Conservation (phyloP, 2,888 invertebrate genomes). For the Meliscaeva auricollis region DNA sequence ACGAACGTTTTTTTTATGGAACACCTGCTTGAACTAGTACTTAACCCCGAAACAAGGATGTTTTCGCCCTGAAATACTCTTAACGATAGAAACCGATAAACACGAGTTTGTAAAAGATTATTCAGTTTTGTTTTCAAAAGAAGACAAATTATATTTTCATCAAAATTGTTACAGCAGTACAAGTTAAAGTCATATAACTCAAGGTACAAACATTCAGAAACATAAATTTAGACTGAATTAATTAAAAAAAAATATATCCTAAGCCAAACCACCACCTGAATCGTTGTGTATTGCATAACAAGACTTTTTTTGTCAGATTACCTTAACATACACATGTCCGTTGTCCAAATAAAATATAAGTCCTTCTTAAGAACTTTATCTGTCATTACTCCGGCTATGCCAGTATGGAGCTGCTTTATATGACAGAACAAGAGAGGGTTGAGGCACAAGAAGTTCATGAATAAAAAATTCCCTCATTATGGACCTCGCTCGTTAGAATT, state of each 20-base stretch:
- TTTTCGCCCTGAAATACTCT: no score
- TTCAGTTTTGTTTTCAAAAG: no score
- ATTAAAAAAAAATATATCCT: not conserved
- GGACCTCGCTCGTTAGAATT: slow-evolving; percentile 71
- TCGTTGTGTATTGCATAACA: slow-evolving; percentile 4
- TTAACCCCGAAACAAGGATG: no score
- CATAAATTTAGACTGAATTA: not conserved
- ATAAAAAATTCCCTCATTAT: slow-evolving; percentile 75
- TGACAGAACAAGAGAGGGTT: slow-evolving; percentile 1
- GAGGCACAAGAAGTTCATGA: slow-evolving; percentile 55
- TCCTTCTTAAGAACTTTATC: slow-evolving; percentile 34
- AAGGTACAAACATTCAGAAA: no score
- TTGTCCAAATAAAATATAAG: slow-evolving; percentile 57
- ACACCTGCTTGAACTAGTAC: no score
- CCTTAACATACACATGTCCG: slow-evolving; percentile 38
- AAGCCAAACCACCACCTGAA: not conserved
- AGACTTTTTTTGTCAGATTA: slow-evolving; percentile 31
- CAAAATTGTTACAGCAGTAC: no score
- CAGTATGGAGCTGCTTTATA: slow-evolving; percentile 2
- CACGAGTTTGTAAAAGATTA: no score
- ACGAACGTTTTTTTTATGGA: no score
- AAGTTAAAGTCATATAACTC: no score
- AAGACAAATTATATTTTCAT: no score
- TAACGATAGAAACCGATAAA: no score
- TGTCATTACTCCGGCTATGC: slow-evolving; percentile 34